Conservation (phyloP, 2,113 vertebrate genomes). For the Sturnira hondurensis region DNA sequence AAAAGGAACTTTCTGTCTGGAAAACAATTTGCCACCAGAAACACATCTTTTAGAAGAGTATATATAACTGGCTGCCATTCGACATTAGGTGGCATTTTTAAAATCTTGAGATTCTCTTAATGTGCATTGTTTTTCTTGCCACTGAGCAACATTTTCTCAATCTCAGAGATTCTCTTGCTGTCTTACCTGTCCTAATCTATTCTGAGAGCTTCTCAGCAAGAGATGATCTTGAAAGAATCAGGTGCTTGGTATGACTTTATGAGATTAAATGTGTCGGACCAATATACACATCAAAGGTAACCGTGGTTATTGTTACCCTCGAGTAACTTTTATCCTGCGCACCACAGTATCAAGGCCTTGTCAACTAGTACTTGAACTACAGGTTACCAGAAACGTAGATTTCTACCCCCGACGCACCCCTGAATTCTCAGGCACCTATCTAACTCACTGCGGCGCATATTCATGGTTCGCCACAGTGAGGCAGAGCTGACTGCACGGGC, state of each 20-base stretch:
- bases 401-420: background rate
- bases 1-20: background rate
- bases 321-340: background rate
- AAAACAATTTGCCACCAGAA: slow-evolving; percentile 56
- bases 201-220: background rate
- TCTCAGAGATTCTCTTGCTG: slow-evolving; percentile 31
- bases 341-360: background rate
- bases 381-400: background rate
- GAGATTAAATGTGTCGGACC: background rate
- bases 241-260: background rate
- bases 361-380: background rate
- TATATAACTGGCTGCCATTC: slow-evolving; percentile 56
- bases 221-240: background rate
- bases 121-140: background rate
- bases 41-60: slow-evolving; percentile 29
- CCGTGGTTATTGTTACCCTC: background rate
- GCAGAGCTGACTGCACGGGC: background rate
- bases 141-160: background rate
- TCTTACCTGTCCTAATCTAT: background rate
- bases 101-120: slow-evolving; percentile 57
- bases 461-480: background rate
- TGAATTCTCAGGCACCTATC: background rate
- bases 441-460: background rate
- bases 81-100: slow-evolving; percentile 64
- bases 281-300: background rate